These are phyloP conservation scores for Hyla sarda DNA, from an alignment of 2,113 vertebrate genomes.

Conservation along the genomic window DNA sequence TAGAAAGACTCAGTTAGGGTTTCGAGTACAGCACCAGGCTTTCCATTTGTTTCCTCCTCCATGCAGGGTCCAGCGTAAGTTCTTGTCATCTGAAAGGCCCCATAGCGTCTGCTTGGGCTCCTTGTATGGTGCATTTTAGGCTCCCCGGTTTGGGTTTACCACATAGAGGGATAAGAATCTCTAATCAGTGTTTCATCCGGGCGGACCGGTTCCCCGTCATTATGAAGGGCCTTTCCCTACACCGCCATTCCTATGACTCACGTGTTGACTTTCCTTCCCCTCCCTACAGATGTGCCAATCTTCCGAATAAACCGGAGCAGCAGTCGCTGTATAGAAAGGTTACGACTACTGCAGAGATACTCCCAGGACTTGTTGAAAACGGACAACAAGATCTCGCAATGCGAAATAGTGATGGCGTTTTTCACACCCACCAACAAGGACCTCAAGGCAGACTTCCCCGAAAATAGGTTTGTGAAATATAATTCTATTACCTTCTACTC, in stretches of 20 bases:
- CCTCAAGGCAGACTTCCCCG: constrained; percentile 79
- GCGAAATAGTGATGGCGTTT: constrained; percentile 75
- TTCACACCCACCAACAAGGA: constrained; percentile 81
- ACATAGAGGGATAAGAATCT: not conserved
- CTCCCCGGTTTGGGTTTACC: not conserved
- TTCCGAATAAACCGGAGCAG: constrained; percentile 35
- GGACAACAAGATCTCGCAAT: constrained; percentile 66
- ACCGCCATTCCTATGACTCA: not conserved
- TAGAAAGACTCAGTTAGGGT: no score
- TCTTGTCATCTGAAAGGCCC: no score
- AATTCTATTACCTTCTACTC: not conserved
- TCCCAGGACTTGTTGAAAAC: constrained; percentile 72
- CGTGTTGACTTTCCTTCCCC: not conserved
- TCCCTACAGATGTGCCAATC: constrained; percentile 21
- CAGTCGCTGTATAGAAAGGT: constrained; percentile 65
- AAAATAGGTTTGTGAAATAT: constrained; percentile 77
- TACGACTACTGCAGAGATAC: constrained; percentile 81
- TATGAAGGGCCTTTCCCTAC: not conserved
- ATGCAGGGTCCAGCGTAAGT: no score
- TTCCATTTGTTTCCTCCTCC: no score
- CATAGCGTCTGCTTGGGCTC: no score
- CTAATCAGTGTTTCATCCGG: not conserved
- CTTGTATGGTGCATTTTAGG: no score
- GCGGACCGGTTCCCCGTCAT: not conserved
- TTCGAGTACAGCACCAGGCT: no score